Conservation (phyloP, 2,113 vertebrate species). For the Amazona vittata region DNA sequence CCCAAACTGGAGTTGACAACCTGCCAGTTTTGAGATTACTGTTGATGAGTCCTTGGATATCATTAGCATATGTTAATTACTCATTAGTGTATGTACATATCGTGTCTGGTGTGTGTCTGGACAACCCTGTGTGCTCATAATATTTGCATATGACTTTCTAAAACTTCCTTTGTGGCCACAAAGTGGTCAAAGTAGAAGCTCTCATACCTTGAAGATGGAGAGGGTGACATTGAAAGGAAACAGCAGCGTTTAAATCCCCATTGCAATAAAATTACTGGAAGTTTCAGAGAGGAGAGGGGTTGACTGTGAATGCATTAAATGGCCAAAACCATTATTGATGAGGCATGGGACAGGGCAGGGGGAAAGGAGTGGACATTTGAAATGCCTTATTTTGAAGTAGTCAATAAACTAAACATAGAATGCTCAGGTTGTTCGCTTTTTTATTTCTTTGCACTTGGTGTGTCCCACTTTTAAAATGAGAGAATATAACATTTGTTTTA, state of each 20-base stretch:
- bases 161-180: background rate
- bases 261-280: background rate
- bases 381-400: background rate
- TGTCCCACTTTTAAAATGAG: background rate
- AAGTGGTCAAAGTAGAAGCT: background rate
- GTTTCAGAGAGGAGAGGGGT: background rate
- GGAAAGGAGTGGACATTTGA: background rate
- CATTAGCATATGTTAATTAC: slow-evolving; percentile 27
- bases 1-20: background rate
- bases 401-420: background rate
- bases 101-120: background rate
- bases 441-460: background rate
- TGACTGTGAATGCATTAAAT: background rate
- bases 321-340: background rate
- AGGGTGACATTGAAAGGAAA: background rate
- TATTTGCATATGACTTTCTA: slow-evolving; percentile 17
- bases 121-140: background rate
- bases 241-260: background rate
- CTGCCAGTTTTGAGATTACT: background rate
- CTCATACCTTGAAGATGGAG: background rate
- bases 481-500: background rate
- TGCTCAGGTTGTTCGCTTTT: background rate
- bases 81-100: background rate
- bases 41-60: background rate
- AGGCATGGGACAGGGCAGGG: background rate